These are phyloP conservation scores for Trinorchestia longiramus DNA, from an alignment of 1,140 invertebrate species.

Conservation along the genomic window DNA sequence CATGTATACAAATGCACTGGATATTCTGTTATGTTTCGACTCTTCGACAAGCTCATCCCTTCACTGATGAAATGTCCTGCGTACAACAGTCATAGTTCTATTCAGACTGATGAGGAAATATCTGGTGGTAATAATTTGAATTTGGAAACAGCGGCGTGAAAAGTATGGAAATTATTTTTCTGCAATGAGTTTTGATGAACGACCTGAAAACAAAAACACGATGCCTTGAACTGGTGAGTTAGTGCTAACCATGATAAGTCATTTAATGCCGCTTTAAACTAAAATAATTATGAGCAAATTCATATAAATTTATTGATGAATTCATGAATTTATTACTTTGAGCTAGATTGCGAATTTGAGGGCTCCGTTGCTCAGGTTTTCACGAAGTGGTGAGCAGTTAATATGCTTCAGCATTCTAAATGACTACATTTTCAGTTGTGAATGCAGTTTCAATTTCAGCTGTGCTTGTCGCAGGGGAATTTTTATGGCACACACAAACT, in stretches of 20 bases:
- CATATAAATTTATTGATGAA: neutral
- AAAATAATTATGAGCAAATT: neutral
- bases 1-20: too few relatives aligned
- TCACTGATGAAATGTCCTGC: too few relatives aligned
- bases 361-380: neutral
- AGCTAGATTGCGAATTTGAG: neutral
- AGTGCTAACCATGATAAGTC: neutral
- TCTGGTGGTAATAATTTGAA: too few relatives aligned
- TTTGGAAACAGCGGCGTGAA: too few relatives aligned
- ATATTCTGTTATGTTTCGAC: too few relatives aligned
- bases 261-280: neutral
- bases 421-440: neutral
- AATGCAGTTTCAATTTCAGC: neutral
- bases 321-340: neutral
- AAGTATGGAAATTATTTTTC: too few relatives aligned
- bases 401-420: neutral
- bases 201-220: too few relatives aligned
- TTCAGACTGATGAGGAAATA: too few relatives aligned
- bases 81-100: too few relatives aligned
- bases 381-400: neutral
- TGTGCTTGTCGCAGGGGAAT: neutral
- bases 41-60: too few relatives aligned
- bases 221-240: neutral
- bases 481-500: neutral
- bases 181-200: too few relatives aligned